Evolutionary conservation across 2,888 invertebrate genomes (phyloP).

Genomic region (Microchrysa polita): DNA sequence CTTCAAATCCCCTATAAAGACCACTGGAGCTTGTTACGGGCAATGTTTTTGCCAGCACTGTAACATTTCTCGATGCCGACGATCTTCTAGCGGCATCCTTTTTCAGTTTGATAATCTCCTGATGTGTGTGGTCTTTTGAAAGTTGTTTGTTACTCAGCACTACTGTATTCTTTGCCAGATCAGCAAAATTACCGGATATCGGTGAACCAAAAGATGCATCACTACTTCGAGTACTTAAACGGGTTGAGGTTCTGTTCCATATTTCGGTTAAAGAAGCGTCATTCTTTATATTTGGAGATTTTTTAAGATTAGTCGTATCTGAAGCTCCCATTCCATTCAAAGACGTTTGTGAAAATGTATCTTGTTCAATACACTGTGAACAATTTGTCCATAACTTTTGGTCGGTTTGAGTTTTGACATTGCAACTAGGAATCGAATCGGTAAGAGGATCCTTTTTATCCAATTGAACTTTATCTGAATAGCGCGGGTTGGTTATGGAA

Average conservation of each 20-base stretch:
- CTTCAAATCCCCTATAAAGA: conserved; percentile 14
- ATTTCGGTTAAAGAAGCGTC: too few relatives aligned
- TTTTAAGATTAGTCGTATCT: too few relatives aligned
- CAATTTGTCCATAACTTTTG: neutral
- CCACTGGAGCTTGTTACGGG: neutral
- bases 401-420: conserved; percentile 30
- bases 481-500: neutral
- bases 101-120: conserved; percentile 31
- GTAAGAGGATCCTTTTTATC: conserved; percentile 10
- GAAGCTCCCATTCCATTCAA: too few relatives aligned
- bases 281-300: too few relatives aligned
- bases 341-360: too few relatives aligned
- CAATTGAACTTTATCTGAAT: neutral
- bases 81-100: neutral
- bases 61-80: neutral
- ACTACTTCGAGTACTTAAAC: too few relatives aligned
- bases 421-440: neutral
- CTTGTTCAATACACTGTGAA: neutral
- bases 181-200: neutral
- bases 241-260: too few relatives aligned
- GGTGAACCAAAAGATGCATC: too few relatives aligned
- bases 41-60: neutral
- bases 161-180: neutral
- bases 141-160: too few relatives aligned
- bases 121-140: conserved; percentile 3